These are phyloP conservation scores for Stenolophus ochropezus DNA, from an alignment of 2,888 invertebrate species.

Conservation along the genomic window DNA sequence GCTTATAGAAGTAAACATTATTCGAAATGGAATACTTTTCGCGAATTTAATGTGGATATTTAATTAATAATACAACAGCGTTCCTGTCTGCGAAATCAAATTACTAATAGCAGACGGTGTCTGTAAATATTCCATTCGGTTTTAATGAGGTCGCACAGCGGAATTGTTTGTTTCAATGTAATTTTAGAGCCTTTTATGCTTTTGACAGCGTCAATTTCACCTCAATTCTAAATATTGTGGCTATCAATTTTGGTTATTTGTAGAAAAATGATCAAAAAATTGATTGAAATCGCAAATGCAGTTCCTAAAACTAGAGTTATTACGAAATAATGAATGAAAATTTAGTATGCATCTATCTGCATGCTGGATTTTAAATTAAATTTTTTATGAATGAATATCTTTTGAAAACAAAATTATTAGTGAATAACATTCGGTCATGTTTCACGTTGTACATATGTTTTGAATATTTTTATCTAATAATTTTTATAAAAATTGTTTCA, in stretches of 20 bases:
- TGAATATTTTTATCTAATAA: no score
- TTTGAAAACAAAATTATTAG: no score
- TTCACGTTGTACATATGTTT: no score
- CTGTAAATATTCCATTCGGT: constrained; percentile 44
- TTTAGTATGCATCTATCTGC: no score
- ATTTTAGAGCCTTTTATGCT: constrained; percentile 48
- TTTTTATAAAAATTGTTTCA: no score
- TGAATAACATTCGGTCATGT: no score
- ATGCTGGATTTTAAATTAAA: no score
- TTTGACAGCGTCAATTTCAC: constrained; percentile 30
- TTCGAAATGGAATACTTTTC: neutral
- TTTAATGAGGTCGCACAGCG: constrained; percentile 36
- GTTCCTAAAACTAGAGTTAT: neutral
- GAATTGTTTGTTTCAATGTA: constrained; percentile 46
- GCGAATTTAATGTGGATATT: neutral
- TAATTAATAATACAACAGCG: neutral
- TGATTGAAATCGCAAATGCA: neutral
- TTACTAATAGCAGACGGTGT: constrained; percentile 24
- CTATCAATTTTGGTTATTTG: constrained; percentile 25
- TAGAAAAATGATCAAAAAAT: neutral
- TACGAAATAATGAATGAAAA: no score
- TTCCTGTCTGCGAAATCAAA: neutral
- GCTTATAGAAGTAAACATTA: neutral
- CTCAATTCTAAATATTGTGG: constrained; percentile 41
- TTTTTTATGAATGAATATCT: no score